Percentiles rank a stretch among this genome's conserved stretches.
These are phyloP conservation scores for Haliaeetus leucogaster DNA, from an alignment of 2,113 vertebrate genomes.

Conservation along the genomic window DNA sequence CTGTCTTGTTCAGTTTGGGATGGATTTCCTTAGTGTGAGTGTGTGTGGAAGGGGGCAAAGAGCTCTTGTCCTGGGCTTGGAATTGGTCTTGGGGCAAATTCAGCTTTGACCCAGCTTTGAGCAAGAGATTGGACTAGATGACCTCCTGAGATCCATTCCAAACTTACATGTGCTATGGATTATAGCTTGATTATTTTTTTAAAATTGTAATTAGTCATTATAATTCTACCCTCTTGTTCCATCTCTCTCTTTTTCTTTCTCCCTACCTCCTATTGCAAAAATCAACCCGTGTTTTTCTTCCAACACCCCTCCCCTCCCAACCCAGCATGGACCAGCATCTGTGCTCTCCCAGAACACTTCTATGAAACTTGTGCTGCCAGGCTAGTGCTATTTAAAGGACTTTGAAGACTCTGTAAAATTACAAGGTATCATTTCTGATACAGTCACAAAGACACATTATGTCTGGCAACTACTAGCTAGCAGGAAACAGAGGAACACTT, in stretches of 20 bases:
- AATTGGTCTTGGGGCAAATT: not conserved
- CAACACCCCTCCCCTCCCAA: not conserved
- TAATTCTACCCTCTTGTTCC: not conserved
- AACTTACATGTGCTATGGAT: not conserved
- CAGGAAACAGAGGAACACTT: not conserved
- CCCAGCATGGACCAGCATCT: not conserved
- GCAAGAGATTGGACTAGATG: not conserved
- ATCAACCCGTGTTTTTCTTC: not conserved
- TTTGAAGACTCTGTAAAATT: not conserved
- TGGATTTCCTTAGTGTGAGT: not conserved
- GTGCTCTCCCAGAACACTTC: not conserved
- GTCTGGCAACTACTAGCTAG: not conserved
- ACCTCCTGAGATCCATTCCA: not conserved
- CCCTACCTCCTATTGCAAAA: not conserved
- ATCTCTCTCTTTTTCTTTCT: not conserved
- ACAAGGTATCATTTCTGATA: not conserved
- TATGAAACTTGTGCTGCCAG: rapidly evolving
- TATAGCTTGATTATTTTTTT: not conserved
- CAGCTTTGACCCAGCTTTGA: not conserved
- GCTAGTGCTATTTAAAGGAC: not conserved
- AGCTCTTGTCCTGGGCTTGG: not conserved
- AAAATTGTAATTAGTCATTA: not conserved
- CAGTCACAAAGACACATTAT: not conserved
- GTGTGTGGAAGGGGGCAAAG: not conserved
- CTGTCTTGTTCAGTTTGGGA: not conserved